Evolutionary conservation across 2,888 invertebrate genomes (phyloP).

Genomic region (Oscheius sp.): DNA sequence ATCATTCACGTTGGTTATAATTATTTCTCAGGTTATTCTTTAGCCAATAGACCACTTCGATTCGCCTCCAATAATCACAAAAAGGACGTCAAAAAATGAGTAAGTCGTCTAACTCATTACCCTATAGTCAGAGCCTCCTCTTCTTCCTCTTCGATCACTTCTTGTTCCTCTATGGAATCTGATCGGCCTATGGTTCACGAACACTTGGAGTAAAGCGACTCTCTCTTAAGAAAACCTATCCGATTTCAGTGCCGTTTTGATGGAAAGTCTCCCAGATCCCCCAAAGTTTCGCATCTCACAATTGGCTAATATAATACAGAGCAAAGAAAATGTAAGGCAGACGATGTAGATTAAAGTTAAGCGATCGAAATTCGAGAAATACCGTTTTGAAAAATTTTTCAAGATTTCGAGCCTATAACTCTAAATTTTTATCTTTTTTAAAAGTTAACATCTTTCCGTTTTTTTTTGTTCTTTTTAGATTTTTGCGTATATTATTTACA

Average conservation of each 20-base stretch:
- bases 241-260: background rate
- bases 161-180: background rate
- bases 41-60: slow-evolving; percentile 30
- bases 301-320: background rate
- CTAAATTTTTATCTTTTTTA: no score
- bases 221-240: background rate
- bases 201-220: background rate
- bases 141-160: background rate
- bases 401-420: no score
- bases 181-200: background rate
- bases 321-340: no score
- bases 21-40: background rate
- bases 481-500: no score
- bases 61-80: slow-evolving; percentile 25
- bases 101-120: background rate
- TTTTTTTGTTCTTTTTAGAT: no score
- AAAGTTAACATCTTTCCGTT: no score
- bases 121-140: background rate
- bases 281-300: slow-evolving; percentile 7
- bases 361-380: no score
- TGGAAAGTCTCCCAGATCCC: slow-evolving; percentile 31
- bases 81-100: background rate
- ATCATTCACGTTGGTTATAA: slow-evolving; percentile 1
- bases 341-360: no score
- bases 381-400: no score